A percentile compares a stretch with the other conserved stretches of the same genome.
Evolutionary conservation across 2,797 vertebrate species (phyloP).

Genomic region (Labroides dimidiatus): DNA sequence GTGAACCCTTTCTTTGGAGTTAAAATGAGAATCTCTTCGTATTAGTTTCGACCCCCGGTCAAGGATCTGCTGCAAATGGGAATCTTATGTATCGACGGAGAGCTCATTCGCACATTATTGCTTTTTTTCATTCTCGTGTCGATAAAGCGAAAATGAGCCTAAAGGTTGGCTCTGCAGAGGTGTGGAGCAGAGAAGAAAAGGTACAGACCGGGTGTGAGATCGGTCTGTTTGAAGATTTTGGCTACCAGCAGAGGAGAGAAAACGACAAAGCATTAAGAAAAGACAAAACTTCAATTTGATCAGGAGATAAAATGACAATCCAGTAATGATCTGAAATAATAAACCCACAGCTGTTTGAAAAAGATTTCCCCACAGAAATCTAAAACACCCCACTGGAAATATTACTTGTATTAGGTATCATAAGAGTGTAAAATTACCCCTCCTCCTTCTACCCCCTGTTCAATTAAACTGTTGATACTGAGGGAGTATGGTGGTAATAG

Average conservation of each 20-base stretch:
- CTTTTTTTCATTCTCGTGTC: slow-evolving; percentile 80
- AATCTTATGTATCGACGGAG: slow-evolving; percentile 72
- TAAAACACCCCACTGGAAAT: slow-evolving; percentile 76
- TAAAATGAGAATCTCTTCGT: slow-evolving; percentile 69
- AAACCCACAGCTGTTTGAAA: slow-evolving; percentile 75
- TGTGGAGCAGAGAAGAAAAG: slow-evolving; percentile 6
- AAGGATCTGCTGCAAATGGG: slow-evolving; percentile 77
- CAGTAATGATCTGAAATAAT: slow-evolving; percentile 76
- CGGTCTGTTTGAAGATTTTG: slow-evolving; percentile 46
- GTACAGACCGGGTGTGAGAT: slow-evolving; percentile 1
- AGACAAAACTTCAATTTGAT: slow-evolving; percentile 38
- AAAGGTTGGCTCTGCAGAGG: slow-evolving; percentile 53
- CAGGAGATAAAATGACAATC: slow-evolving; percentile 71
- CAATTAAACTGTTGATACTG: slow-evolving; percentile 78
- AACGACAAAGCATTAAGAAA: slow-evolving; percentile 53
- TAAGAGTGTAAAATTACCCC: slow-evolving; percentile 66
- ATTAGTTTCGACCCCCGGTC: slow-evolving; percentile 70
- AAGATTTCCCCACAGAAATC: slow-evolving; percentile 81
- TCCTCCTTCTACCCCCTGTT: slow-evolving; percentile 19
- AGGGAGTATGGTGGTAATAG: slow-evolving; percentile 58
- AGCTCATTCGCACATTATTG: slow-evolving; percentile 80
- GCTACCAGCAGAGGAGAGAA: slow-evolving; percentile 40
- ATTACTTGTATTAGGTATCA: slow-evolving; percentile 76
- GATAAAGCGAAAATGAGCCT: slow-evolving; percentile 76
- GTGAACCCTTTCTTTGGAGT: slow-evolving; percentile 64